Base-by-base conservation (phyloP, 2,113 vertebrate species). In the Callithrix jacchus region DNA sequence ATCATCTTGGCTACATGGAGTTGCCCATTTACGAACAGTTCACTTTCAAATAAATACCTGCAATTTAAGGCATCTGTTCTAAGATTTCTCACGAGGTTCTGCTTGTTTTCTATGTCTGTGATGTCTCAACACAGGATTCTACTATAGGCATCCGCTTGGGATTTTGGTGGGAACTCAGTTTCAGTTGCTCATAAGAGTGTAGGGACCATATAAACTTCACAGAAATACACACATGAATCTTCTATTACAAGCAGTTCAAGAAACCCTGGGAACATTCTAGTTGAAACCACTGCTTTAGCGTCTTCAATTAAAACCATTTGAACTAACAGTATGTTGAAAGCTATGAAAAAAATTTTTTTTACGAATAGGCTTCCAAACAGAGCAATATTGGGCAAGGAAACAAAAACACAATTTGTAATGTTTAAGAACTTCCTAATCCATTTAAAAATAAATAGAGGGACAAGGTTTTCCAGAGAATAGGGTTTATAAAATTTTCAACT, bases 81-180 rank as follows among this genome's bases (percentile, higher is more conserved):
- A 42, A 92, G 3, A 81, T 58, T 64, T 96, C 76, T 20, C 47
- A 80, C 10, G 20, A 89, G 8, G 9, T 5, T 76, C 21, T 56
- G 7, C 16, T 84, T 93, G 18, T 23, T 81, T 89, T 89, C 61
- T 89, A 7, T 35, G 32, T 32, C 30, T 56, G 17, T 37, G 16
- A 49, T 7, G 2, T 90, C 20, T 73, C 66, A 88, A 56, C 42
- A 77, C 12, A 91, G 17, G 23, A 8, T 92, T 85, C 20, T 42
- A 21, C 52, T 54, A 8, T 8, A 7, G 35, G 7, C 42, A 91
- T 2, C 40, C 27, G 6, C 25, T 93, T 79, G 56, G 6, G n/a
- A 83, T 76, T 94, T 91, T 91, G 74, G 47, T 42, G 32, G n/a
- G 52, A 68, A 37, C 40, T 96, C 54, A 81, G 32, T 85, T 97